Evolutionary conservation across 2,888 invertebrate species (phyloP).

Genomic region (Teleiodes luculella): DNA sequence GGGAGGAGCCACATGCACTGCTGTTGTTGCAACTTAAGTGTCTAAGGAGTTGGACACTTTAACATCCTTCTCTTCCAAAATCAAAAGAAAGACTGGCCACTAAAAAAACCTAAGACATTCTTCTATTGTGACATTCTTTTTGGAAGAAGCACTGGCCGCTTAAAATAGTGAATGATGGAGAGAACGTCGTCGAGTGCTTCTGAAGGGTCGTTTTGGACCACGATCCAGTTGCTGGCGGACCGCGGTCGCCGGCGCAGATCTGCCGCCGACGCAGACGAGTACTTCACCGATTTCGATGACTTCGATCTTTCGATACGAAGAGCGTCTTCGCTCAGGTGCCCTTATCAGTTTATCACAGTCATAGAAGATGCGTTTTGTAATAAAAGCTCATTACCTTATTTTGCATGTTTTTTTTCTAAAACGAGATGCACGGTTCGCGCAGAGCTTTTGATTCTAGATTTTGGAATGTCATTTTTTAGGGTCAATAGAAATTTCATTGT

Average conservation of each 20-base stretch:
- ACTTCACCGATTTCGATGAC: slow-evolving; percentile 13
- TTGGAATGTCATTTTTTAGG: too few species aligned
- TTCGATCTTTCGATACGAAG: slow-evolving; percentile 38
- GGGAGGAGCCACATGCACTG: slow-evolving; percentile 54
- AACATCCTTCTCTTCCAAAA: neutral
- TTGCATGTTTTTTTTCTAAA: neutral
- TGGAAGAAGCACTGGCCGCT: too few species aligned
- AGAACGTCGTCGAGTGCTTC: slow-evolving; percentile 63
- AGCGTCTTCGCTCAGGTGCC: slow-evolving; percentile 62
- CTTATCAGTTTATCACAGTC: neutral
- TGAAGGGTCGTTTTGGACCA: slow-evolving; percentile 80
- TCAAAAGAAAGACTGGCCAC: slow-evolving; percentile 15
- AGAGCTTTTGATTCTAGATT: too few species aligned
- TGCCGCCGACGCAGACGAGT: slow-evolving; percentile 63
- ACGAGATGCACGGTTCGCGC: too few species aligned
- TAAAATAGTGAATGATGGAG: slow-evolving; percentile 48
- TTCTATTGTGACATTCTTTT: too few species aligned
- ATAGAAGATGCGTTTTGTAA: too few species aligned
- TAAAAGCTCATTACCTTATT: too few species aligned
- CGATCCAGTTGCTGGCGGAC: slow-evolving; percentile 79
- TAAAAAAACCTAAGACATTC: neutral
- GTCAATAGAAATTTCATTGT: too few species aligned
- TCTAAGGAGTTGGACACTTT: neutral
- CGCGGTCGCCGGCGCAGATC: slow-evolving; percentile 66
- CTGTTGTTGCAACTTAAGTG: neutral